Evolutionary conservation across 2,888 invertebrate genomes (phyloP).

Genomic region (Erynnis tages): DNA sequence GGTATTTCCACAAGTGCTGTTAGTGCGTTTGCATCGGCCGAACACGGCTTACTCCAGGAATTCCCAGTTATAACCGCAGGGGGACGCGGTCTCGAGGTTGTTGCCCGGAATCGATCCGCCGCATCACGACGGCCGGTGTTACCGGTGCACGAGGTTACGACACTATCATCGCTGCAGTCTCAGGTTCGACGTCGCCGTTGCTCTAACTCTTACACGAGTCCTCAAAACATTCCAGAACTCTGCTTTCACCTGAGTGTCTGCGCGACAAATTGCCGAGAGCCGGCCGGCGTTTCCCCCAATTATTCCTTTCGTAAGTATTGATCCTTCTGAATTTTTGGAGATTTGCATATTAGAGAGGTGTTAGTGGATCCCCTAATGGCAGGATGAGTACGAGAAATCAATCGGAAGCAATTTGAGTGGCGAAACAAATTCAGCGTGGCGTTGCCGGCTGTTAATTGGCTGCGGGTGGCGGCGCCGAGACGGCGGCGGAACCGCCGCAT

Average conservation of each 20-base stretch:
- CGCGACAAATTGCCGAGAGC: too few relatives aligned
- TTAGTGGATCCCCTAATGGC: constrained; percentile 41
- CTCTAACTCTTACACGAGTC: background rate
- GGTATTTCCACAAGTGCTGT: constrained; percentile 60
- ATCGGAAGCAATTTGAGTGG: constrained; percentile 76
- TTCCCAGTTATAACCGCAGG: constrained; percentile 73
- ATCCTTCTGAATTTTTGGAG: constrained; percentile 21
- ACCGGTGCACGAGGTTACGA: constrained; percentile 69
- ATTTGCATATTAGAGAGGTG: constrained; percentile 38
- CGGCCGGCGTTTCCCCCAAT: background rate
- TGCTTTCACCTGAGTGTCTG: too few relatives aligned
- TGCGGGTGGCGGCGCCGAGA: constrained; percentile 81
- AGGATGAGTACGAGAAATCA: constrained; percentile 66
- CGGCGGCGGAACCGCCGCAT: constrained; percentile 80
- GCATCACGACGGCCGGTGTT: constrained; percentile 56
- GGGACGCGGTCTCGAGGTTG: constrained; percentile 68
- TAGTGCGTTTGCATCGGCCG: constrained; percentile 49
- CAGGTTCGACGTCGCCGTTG: constrained; percentile 26
- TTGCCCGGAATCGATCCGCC: constrained; percentile 75
- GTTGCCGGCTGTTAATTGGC: constrained; percentile 79
- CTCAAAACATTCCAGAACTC: too few relatives aligned
- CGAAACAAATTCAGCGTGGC: constrained; percentile 76
- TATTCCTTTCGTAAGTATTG: constrained; percentile 15
- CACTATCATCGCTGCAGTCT: constrained; percentile 59
- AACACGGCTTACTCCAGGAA: constrained; percentile 63